Percentiles rank a stretch among this genome's conserved stretches.
phyloP scores from a whole-genome alignment of 2,888 invertebrate genomes.

The Andrena marginata region DNA sequence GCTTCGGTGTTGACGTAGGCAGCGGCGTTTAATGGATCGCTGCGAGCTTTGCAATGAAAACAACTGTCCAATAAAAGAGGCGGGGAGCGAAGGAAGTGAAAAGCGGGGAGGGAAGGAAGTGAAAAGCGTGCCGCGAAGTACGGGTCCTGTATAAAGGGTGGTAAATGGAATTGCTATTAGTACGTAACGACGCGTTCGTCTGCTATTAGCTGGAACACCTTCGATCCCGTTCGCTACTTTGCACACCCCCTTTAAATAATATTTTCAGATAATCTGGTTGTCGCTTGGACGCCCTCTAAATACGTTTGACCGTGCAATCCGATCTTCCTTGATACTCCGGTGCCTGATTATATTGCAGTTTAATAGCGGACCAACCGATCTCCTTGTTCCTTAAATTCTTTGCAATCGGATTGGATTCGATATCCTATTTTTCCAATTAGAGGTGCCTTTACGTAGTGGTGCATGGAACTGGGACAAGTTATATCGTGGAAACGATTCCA shows the following conservation, averaged over 20 bases:
- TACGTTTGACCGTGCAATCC: conserved; percentile 5
- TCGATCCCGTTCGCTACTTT: conserved; percentile 42
- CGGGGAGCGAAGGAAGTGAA: conserved; percentile 17
- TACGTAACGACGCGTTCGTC: conserved; percentile 34
- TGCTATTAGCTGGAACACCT: conserved; percentile 4
- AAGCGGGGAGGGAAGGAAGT: conserved; percentile 17
- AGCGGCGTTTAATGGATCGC: conserved; percentile 75
- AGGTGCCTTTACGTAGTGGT: no score
- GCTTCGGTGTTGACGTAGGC: conserved; percentile 72
- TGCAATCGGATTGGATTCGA: no score
- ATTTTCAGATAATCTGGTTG: conserved; percentile 30
- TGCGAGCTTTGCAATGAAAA: conserved; percentile 73
- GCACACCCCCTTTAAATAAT: conserved; percentile 44
- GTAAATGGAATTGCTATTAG: conserved; percentile 57
- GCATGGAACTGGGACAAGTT: no score
- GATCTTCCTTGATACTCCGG: no score
- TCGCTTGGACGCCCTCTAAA: conserved; percentile 26
- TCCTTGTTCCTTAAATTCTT: no score
- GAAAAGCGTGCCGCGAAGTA: conserved; percentile 21
- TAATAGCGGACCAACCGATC: no score
- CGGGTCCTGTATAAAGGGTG: conserved; percentile 50
- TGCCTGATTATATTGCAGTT: no score
- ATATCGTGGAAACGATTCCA: no score
- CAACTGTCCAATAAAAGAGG: conserved; percentile 61
- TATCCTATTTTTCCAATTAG: no score